Evolutionary conservation across 2,113 vertebrate species (phyloP).

Genomic region (Chaetops frenatus): DNA sequence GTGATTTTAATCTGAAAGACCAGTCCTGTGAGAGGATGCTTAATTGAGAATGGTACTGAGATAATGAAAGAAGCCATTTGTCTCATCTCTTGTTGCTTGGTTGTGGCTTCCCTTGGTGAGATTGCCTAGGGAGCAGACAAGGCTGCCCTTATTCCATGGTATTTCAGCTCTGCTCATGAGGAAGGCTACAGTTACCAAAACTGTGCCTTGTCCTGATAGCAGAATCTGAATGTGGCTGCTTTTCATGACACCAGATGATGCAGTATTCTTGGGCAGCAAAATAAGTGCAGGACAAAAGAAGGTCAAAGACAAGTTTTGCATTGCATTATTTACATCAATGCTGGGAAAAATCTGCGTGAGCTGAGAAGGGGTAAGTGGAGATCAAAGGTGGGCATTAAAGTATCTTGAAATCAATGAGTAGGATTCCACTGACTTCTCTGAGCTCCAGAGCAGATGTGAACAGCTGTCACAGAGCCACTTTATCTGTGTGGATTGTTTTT

Average conservation of each 20-base stretch:
- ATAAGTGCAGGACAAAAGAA: constrained; percentile 45
- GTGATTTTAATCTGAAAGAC: constrained; percentile 2
- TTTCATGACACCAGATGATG: constrained; percentile 1
- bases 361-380: not conserved
- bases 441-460: not conserved
- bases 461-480: not conserved
- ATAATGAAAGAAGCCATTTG: constrained; percentile 7
- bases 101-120: not conserved
- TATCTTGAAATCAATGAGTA: not conserved
- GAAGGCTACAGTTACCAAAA: not conserved
- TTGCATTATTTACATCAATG: constrained; percentile 41
- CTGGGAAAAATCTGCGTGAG: not conserved
- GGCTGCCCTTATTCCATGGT: not conserved
- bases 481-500: not conserved
- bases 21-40: not conserved
- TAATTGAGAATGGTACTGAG: constrained; percentile 19
- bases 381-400: constrained; percentile 13
- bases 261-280: constrained; percentile 20
- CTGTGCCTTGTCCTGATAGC: not conserved
- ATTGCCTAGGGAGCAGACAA: not conserved
- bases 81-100: not conserved
- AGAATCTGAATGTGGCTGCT: not conserved
- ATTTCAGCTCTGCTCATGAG: not conserved
- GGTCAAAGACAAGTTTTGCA: constrained; percentile 17
- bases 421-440: not conserved